phyloP scores from a whole-genome alignment of 2,888 invertebrate genomes.

The Scrobipalpa atriplicella region DNA sequence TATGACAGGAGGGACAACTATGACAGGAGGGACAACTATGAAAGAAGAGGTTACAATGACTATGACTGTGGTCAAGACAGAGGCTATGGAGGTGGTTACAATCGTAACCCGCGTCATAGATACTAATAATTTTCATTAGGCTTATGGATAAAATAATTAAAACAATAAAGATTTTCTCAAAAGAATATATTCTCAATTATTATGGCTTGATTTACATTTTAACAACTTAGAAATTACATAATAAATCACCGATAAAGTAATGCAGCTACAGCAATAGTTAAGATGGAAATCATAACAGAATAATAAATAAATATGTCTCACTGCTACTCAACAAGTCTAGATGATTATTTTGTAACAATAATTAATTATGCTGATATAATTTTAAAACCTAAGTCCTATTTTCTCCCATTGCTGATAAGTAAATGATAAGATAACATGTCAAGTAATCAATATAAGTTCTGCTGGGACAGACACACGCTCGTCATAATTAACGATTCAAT shows the following conservation, averaged over 20 bases:
- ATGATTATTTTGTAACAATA: conserved; percentile 78
- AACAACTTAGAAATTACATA: conserved; percentile 81
- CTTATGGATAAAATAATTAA: conserved; percentile 36
- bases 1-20: conserved; percentile 34
- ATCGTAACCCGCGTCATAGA: conserved; percentile 43
- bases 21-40: conserved; percentile 35
- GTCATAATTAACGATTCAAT: conserved; percentile 31
- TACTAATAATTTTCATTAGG: conserved; percentile 39
- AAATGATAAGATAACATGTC: conserved; percentile 53
- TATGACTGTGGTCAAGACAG: conserved; percentile 41
- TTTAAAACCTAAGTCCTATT: conserved; percentile 61
- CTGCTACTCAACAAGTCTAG: conserved; percentile 80
- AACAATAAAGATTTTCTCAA: conserved; percentile 65
- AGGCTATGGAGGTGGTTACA: conserved; percentile 34
- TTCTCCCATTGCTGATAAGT: conserved; percentile 56
- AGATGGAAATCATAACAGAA: conserved; percentile 67
- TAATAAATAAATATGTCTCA: conserved; percentile 79
- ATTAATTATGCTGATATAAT: conserved; percentile 77
- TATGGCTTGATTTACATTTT: conserved; percentile 83
- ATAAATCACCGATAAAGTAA: conserved; percentile 79
- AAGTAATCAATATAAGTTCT: conserved; percentile 51
- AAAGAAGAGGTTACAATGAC: conserved; percentile 38
- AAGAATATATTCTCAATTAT: conserved; percentile 83
- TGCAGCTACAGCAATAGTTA: conserved; percentile 75
- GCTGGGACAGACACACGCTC: conserved; percentile 47